Conservation (phyloP, 2,113 vertebrate species). For the Catharus fuscescens region DNA sequence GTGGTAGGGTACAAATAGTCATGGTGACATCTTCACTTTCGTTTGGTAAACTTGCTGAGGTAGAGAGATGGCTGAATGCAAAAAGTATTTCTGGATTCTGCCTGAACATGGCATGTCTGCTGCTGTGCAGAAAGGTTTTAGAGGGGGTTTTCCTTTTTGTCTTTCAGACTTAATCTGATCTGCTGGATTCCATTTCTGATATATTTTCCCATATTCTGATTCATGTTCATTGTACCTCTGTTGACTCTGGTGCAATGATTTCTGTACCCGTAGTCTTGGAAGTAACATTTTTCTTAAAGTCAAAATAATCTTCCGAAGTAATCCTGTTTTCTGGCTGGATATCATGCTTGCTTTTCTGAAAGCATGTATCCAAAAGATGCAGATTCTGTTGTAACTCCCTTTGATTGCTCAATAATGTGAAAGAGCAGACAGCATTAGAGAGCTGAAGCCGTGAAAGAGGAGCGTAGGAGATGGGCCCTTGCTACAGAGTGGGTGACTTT, state of each 20-base stretch:
- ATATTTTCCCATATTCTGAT: neutral
- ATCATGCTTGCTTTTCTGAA: neutral
- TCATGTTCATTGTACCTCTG: neutral
- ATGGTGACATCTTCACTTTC: neutral
- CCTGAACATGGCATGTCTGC: neutral
- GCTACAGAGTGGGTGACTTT: neutral
- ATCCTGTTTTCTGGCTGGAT: neutral
- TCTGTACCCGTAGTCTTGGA: neutral
- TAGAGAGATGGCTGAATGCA: neutral
- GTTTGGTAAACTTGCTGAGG: neutral
- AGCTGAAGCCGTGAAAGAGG: neutral
- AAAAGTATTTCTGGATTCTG: neutral
- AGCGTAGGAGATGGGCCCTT: neutral
- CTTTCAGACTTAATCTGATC: neutral
- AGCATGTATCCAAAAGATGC: neutral
- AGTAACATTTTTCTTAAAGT: neutral
- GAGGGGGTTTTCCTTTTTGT: neutral
- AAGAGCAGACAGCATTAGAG: neutral
- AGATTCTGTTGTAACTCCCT: neutral
- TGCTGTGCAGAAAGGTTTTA: neutral
- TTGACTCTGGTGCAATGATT: neutral
- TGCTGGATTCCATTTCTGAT: neutral
- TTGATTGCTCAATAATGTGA: neutral
- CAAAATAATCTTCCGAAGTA: neutral
- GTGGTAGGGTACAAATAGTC: neutral